Conservation (phyloP, 2,797 vertebrate species). For the Apogon hyalosoma region DNA sequence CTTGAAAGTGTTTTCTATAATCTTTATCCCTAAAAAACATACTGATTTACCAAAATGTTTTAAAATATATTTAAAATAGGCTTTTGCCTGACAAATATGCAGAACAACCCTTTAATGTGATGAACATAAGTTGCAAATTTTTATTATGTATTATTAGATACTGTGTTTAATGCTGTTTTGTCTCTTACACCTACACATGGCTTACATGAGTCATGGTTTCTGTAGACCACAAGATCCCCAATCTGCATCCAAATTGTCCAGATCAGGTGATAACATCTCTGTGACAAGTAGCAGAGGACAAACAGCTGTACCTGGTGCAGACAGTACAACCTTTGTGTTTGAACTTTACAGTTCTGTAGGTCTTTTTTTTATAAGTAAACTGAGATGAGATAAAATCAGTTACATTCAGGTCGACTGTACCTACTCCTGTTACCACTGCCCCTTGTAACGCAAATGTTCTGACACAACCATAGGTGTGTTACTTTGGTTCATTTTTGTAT, state of each 20-base stretch:
- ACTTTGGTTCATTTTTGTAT: conserved; percentile 33
- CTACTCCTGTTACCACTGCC: conserved; percentile 1
- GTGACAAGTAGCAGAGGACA: conserved; percentile 10
- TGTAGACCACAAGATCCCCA: neutral
- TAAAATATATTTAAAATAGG: neutral
- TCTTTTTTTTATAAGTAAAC: neutral
- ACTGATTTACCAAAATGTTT: neutral
- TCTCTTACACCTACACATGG: neutral
- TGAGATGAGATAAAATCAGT: neutral
- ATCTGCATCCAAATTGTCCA: conserved; percentile 19
- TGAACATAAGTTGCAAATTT: neutral
- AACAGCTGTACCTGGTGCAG: neutral
- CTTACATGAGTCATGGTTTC: conserved; percentile 3
- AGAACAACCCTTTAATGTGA: neutral
- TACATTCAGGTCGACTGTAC: neutral
- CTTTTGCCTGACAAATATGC: neutral
- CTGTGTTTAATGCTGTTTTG: conserved; percentile 3
- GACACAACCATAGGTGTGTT: conserved; percentile 17
- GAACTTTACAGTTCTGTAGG: no score
- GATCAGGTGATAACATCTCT: conserved; percentile 5
- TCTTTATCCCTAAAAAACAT: neutral
- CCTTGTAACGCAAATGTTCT: neutral
- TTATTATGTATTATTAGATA: neutral
- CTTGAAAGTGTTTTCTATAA: neutral
- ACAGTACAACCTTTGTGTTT: neutral